Evolutionary conservation across 2,113 vertebrate species (phyloP), one percentile per base, ranked within the genome.

Genomic region (Siphamia tubifer): DNA sequence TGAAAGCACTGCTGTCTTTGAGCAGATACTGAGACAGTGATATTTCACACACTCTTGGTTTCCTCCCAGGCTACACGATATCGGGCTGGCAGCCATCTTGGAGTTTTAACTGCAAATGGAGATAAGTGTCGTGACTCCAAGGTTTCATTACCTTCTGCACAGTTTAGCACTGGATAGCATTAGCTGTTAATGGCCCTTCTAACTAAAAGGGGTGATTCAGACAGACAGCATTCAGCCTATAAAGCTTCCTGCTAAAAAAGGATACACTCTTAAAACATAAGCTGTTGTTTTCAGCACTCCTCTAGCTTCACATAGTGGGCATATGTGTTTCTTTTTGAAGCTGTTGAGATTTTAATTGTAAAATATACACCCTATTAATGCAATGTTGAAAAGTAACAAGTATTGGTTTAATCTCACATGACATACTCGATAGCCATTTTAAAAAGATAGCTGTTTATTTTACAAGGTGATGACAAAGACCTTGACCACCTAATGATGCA

Each of bases 181-280:
- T 87, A 89, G 74, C 80, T 85, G 77, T 87, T 91, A 86, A 89
- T 72, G 84, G 56, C 77, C 60, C 68, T 45, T 78, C 74, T 51
- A 60, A 83, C 84, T 89, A 88, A 86, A 87, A 83, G 48, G 54
- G 70, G 82, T 74, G 80, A 90, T 82, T 83, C 77, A 82, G 75
- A 63, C 48, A 19, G 69, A 61, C 74, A 57, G 39, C 57, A 54
- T 81, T 64, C 53, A 44, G 65, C 43, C 51, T 38, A 49, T 82
- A 69, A 87, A 77, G 67, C 56, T 66, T 81, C 74, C 13, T 9
- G 15, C 86, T 82, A 79, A 86, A 80, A 79, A 82, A 74, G 64
- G 77, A 58, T 5, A 6, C 40, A 16, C 71, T 79, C 52, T 67
- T 69, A 49, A 78, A 84, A 58, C 52, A 39, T 43, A 30, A 68